Percentiles rank a stretch among this genome's conserved stretches.
Conservation (phyloP, 2,888 invertebrate genomes). For the Parochlus steinenii region DNA sequence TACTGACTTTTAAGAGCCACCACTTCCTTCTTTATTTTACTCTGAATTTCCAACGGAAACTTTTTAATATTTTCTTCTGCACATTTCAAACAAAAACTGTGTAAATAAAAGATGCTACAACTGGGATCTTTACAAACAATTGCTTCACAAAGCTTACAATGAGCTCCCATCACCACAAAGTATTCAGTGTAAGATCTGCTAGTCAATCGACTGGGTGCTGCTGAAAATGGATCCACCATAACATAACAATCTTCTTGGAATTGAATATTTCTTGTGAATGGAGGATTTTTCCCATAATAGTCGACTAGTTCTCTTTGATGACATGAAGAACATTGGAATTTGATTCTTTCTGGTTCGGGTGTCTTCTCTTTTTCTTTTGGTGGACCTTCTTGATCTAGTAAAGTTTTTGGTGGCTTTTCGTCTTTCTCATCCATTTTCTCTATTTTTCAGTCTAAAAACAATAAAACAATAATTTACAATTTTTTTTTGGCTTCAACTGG, state of each 20-base stretch:
- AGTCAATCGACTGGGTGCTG: slow-evolving; percentile 30
- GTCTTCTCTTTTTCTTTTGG: slow-evolving; percentile 18
- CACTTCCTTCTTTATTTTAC: slow-evolving; percentile 36
- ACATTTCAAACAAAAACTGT: slow-evolving; percentile 57
- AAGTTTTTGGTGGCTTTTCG: background rate
- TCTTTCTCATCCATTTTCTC: slow-evolving; percentile 16
- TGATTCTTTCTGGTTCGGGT: slow-evolving; percentile 19
- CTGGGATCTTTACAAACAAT: slow-evolving; percentile 52
- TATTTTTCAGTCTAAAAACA: slow-evolving; percentile 21
- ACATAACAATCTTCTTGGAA: slow-evolving; percentile 60
- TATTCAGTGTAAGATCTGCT: slow-evolving; percentile 49
- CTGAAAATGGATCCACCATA: slow-evolving; percentile 72
- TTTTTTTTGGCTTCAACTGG: slow-evolving; percentile 40
- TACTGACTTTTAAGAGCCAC: too few species aligned
- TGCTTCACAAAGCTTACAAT: slow-evolving; percentile 51
- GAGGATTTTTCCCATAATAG: slow-evolving; percentile 58
- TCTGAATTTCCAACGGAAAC: slow-evolving; percentile 54
- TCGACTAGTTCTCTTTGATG: slow-evolving; percentile 50
- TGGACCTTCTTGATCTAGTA: slow-evolving; percentile 4
- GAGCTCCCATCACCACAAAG: slow-evolving; percentile 50
- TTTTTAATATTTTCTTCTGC: slow-evolving; percentile 36
- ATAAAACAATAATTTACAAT: slow-evolving; percentile 22
- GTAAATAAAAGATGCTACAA: slow-evolving; percentile 67
- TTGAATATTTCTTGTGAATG: slow-evolving; percentile 48
- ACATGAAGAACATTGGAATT: slow-evolving; percentile 44